Conservation (phyloP, 2,888 invertebrate species). For the Ochropleura plecta region DNA sequence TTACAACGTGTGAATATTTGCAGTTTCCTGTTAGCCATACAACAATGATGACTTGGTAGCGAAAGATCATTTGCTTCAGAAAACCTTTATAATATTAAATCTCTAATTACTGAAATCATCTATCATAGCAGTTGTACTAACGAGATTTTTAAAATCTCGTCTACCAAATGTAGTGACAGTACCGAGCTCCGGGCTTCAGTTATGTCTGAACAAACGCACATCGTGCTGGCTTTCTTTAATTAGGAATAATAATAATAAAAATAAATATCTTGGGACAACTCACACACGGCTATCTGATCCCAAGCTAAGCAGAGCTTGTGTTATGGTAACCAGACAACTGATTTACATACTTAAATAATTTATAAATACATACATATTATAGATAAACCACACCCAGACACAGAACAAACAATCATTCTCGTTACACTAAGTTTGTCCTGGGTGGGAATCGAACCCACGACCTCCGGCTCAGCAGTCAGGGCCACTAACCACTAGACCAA, state of each 20-base stretch:
- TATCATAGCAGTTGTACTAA: neutral
- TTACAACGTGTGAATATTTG: slow-evolving; percentile 43
- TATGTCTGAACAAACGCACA: neutral
- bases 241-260: neutral
- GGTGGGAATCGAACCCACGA: no score
- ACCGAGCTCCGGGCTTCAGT: neutral
- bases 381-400: no score
- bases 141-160: neutral
- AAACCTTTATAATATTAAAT: neutral
- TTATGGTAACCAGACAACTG: no score
- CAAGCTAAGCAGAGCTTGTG: no score
- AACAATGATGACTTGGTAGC: neutral
- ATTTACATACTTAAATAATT: no score
- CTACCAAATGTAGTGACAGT: neutral
- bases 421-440: no score
- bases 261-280: no score
- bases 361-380: no score
- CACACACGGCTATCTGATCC: no score
- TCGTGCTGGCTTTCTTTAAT: neutral
- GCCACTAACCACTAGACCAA: no score
- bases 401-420: no score
- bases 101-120: neutral
- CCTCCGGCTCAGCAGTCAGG: no score
- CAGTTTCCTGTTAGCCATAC: slow-evolving; percentile 10
- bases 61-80: neutral